Evolutionary conservation across 2,113 vertebrate genomes (phyloP).

Genomic region (Paramormyrops kingsleyae): DNA sequence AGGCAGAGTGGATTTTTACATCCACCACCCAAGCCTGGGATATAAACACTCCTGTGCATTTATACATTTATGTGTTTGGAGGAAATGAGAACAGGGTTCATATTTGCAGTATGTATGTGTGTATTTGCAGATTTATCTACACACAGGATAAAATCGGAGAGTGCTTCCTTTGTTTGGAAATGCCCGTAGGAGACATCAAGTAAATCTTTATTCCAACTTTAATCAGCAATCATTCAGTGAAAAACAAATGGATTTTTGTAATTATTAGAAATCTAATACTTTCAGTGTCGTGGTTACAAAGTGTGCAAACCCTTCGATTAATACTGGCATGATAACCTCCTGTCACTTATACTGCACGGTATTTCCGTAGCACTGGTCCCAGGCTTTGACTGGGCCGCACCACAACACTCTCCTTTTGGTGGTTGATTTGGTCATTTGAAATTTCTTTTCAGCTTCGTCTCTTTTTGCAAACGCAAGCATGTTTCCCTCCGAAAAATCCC

Average conservation of each 20-base stretch:
- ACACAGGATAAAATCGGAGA: not conserved
- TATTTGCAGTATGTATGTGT: not conserved
- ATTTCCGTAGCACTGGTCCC: not conserved
- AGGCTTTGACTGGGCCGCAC: not conserved
- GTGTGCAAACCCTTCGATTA: not conserved
- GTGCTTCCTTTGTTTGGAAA: not conserved
- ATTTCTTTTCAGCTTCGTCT: not conserved
- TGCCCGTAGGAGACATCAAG: not conserved
- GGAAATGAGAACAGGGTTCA: not conserved
- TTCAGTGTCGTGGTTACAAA: not conserved
- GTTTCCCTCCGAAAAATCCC: not conserved
- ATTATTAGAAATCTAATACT: not conserved
- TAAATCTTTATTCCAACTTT: not conserved
- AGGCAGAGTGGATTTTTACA: not conserved
- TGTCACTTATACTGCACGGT: not conserved
- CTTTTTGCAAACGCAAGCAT: not conserved
- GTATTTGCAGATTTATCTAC: not conserved
- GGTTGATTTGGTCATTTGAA: not conserved
- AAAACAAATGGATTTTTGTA: not conserved
- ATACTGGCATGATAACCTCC: not conserved
- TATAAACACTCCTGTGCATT: not conserved
- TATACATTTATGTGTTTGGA: not conserved
- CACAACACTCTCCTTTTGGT: not conserved
- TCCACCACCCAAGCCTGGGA: not conserved
- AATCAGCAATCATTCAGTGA: not conserved